Percentiles rank a stretch among this genome's conserved stretches.
phyloP scores from a whole-genome alignment of 2,113 vertebrate genomes.

The Ornithorhynchus anatinus region DNA sequence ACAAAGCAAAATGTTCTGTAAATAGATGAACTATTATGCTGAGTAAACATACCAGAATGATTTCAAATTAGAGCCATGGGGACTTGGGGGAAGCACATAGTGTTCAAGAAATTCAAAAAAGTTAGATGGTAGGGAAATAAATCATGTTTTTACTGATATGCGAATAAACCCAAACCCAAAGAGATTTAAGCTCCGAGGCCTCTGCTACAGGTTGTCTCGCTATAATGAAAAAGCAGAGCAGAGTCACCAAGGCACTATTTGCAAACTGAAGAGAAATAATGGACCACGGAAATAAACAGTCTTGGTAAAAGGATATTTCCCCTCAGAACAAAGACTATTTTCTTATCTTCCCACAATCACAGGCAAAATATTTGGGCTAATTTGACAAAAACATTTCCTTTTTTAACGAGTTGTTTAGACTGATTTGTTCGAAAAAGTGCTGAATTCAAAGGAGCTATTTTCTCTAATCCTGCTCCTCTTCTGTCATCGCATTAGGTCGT shows the following conservation, averaged over 20 bases:
- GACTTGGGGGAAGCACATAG: conserved; percentile 21
- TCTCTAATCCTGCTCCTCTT: no score
- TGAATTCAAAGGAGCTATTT: no score
- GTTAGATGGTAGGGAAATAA: conserved; percentile 3
- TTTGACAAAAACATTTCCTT: no score
- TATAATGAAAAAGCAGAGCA: background rate
- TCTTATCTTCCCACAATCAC: no score
- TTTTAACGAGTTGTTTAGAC: no score
- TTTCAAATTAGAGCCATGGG: conserved; percentile 51
- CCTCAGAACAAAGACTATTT: no score
- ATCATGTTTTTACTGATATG: conserved; percentile 13
- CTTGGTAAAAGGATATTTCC: no score
- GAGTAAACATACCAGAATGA: conserved; percentile 53
- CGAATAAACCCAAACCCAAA: conserved; percentile 40
- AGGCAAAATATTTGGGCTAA: no score
- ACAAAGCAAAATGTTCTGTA: conserved; percentile 57
- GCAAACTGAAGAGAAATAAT: no score
- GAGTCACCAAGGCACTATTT: background rate
- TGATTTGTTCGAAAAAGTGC: no score
- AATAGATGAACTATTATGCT: conserved; percentile 58
- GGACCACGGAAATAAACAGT: no score
- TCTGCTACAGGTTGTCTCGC: background rate
- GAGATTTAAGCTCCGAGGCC: background rate
- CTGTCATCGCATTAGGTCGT: no score
- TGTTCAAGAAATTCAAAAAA: conserved; percentile 6